A percentile compares a stretch with the other conserved stretches of the same genome.
Conservation (phyloP, 2,113 vertebrate species). For the Scartelaos histophorus region DNA sequence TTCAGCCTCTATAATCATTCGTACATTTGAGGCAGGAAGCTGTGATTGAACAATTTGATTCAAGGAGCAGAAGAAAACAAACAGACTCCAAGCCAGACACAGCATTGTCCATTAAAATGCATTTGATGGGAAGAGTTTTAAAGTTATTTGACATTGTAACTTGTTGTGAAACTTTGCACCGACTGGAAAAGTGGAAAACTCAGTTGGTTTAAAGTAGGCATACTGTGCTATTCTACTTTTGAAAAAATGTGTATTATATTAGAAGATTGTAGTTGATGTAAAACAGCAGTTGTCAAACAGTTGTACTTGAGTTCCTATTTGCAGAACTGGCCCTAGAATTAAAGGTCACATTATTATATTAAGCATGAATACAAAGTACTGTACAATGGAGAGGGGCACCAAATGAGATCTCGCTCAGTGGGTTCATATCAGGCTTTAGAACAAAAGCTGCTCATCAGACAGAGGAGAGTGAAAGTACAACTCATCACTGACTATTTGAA, state of each 20-base stretch:
- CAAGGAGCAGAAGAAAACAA: conserved; percentile 44
- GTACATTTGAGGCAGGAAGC: conserved; percentile 60
- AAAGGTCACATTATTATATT: background rate
- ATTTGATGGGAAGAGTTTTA: background rate
- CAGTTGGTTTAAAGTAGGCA: too few species aligned
- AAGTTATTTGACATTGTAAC: background rate
- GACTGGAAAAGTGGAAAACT: too few species aligned
- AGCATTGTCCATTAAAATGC: background rate
- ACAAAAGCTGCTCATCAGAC: conserved; percentile 1
- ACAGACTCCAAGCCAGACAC: background rate
- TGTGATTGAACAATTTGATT: conserved; percentile 58
- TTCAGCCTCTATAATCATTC: conserved; percentile 52
- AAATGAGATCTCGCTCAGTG: conserved; percentile 12
- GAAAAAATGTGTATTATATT: too few species aligned
- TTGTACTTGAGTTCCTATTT: too few species aligned
- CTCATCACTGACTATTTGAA: background rate
- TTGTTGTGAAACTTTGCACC: too few species aligned
- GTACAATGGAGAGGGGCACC: conserved; percentile 4
- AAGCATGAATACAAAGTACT: background rate
- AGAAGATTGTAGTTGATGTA: too few species aligned
- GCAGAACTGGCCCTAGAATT: too few species aligned
- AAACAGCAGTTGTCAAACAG: too few species aligned
- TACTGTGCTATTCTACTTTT: too few species aligned
- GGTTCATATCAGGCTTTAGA: conserved; percentile 15
- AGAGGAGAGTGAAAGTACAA: background rate